Evolutionary conservation across 2,888 invertebrate genomes (phyloP), one percentile per base, ranked within the genome.

Genomic region (Azorinus chamasolen): DNA sequence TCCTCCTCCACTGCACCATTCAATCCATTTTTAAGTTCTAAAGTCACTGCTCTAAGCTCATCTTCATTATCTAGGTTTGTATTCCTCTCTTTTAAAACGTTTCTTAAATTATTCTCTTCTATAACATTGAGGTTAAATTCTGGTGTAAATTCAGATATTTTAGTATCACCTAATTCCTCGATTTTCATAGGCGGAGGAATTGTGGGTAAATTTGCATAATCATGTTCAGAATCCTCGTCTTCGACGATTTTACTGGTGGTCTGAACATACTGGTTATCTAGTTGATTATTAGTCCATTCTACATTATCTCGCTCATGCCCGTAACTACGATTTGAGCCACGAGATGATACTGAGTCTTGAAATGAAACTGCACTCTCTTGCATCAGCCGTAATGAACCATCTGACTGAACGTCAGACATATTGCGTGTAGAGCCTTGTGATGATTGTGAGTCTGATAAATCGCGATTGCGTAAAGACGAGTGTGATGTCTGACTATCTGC

Each of bases 391-490:
- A 91, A 74, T 2, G 91, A 91, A n/a, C 91, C 90, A 62, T 90
- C 90, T 2, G 91, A 90, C 66, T 89, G 91, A 54, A 87, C 84
- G 71, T 91, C 91, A 16, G 88, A 88, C 81, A 88, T 85, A 75
- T 94, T 94, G 59, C 93, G 93, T 41, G 94, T 87, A 50, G 95
- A 95, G 73, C 95, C 95, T 87, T 95, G 95, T 76, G 95, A 95
- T 46, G 94, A 94, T 74, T 90, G 92, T 51, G 90, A 89, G 72
- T 91, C 91, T 4, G 90, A 90, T 18, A 88, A 86, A 32, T 90
- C 90, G 24, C 87, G 81, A 78, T 87, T 87, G 43, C 86, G 74
- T 59, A 76, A 69, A 1, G 87, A 88, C 24, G 83, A 78, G 63
- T 88, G 88, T 20, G 91, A 89, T 2, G 84, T 83, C 57, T 86